Conservation (phyloP, 2,797 vertebrate species). For the Characodon lateralis region DNA sequence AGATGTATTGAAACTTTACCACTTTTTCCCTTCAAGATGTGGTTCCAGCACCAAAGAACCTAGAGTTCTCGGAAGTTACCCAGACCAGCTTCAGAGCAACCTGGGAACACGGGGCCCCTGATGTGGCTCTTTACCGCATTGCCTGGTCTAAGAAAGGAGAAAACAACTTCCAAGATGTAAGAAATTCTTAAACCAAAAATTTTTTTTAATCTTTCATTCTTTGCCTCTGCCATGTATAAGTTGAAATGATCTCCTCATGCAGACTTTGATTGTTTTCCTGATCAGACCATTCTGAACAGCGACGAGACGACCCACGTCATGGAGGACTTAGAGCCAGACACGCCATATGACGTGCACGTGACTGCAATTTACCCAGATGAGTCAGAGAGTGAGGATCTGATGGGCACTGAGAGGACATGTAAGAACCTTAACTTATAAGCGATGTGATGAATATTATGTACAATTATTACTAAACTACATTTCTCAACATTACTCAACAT, state of each 20-base stretch:
- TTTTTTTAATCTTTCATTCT: background rate
- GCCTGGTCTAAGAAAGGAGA: slow-evolving; percentile 87
- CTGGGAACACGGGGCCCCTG: slow-evolving; percentile 95
- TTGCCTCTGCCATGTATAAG: slow-evolving; percentile 20
- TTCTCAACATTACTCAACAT: no score
- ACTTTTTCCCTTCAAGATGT: slow-evolving; percentile 75
- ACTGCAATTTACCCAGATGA: slow-evolving; percentile 98
- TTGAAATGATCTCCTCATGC: slow-evolving; percentile 2
- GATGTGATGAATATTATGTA: background rate
- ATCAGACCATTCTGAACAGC: slow-evolving; percentile 90
- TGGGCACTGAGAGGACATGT: slow-evolving; percentile 91
- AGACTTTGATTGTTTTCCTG: slow-evolving; percentile 35
- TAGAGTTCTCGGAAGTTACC: slow-evolving; percentile 88
- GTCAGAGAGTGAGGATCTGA: slow-evolving; percentile 94
- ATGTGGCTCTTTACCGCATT: slow-evolving; percentile 94
- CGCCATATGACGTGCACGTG: slow-evolving; percentile 90
- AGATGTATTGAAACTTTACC: background rate
- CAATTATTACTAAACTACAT: slow-evolving; percentile 23
- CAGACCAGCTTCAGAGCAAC: slow-evolving; percentile 89
- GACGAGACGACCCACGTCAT: slow-evolving; percentile 87
- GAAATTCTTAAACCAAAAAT: slow-evolving; percentile 15
- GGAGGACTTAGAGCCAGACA: slow-evolving; percentile 89
- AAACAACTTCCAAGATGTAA: slow-evolving; percentile 74
- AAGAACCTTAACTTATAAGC: slow-evolving; percentile 64
- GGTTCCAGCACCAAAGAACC: slow-evolving; percentile 92